Conservation (phyloP, 2,888 invertebrate genomes). For the Acholoe squamosa region DNA sequence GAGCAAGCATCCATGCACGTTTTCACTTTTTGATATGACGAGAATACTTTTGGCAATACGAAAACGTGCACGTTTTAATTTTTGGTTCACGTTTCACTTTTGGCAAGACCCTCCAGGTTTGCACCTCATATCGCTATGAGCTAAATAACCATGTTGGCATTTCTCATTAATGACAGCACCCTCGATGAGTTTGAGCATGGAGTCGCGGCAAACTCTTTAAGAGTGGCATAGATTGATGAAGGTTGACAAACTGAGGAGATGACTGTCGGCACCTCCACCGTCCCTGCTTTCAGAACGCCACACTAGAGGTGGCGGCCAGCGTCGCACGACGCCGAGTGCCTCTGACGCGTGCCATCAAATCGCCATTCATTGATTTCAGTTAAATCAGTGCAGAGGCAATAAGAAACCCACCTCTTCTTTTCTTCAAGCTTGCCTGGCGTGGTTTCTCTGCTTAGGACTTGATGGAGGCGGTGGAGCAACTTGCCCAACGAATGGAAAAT, state of each 20-base stretch:
- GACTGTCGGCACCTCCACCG: neutral
- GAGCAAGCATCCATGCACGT: too few species aligned
- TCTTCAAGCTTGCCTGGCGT: neutral
- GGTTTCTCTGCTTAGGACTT: neutral
- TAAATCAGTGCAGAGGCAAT: conserved; percentile 26
- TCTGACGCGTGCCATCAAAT: conserved; percentile 10
- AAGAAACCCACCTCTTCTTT: conserved; percentile 11
- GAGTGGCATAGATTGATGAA: neutral
- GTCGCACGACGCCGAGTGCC: neutral
- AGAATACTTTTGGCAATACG: too few species aligned
- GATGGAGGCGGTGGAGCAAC: neutral
- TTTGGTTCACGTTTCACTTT: too few species aligned
- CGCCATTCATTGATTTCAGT: conserved; percentile 50
- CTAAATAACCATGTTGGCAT: neutral
- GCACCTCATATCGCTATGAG: neutral
- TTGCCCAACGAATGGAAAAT: neutral
- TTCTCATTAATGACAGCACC: neutral
- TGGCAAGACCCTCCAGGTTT: too few species aligned
- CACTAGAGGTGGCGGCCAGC: neutral
- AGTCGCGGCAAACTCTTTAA: neutral
- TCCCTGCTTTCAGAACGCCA: neutral
- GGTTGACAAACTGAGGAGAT: neutral
- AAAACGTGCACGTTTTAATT: too few species aligned
- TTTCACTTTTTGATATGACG: too few species aligned
- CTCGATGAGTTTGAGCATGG: neutral